phyloP scores from a whole-genome alignment of 2,113 vertebrate genomes.

The Nestor notabilis region DNA sequence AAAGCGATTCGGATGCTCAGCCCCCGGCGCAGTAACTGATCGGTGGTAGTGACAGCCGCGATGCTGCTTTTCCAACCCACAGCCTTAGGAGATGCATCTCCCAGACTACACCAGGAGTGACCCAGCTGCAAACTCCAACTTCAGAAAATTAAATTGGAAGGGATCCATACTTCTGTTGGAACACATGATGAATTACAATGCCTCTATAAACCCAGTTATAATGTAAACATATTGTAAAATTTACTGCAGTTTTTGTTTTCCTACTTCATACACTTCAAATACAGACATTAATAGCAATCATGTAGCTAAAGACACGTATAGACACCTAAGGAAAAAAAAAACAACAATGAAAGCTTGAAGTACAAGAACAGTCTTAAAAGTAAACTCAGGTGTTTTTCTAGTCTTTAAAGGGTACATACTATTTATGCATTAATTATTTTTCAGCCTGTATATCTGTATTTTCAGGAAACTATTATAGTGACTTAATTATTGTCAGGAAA shows the following conservation, averaged over 20 bases:
- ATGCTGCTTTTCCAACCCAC: conserved; percentile 18
- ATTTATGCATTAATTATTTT: conserved; percentile 5
- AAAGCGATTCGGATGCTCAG: conserved; percentile 18
- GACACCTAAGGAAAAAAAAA: background rate
- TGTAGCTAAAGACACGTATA: background rate
- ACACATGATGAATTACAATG: conserved; percentile 17
- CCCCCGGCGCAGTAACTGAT: background rate
- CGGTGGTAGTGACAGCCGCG: conserved; percentile 34
- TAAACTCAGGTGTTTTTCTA: background rate
- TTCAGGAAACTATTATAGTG: background rate
- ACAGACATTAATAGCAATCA: background rate
- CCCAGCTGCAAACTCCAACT: conserved; percentile 60
- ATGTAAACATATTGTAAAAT: conserved; percentile 49
- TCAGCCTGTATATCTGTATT: background rate
- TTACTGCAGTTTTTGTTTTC: background rate
- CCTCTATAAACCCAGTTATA: conserved; percentile 11
- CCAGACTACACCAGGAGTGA: conserved; percentile 44
- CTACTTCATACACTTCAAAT: background rate
- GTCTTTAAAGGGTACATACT: background rate
- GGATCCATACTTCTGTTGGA: conserved; percentile 55
- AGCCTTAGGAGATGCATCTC: conserved; percentile 57
- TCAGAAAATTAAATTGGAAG: conserved; percentile 70
- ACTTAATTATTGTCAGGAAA: background rate
- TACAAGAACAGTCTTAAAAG: background rate
- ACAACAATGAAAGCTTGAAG: background rate